Percentiles rank a stretch among this genome's conserved stretches.
phyloP scores from a whole-genome alignment of 2,113 vertebrate species.

The Anas platyrhynchos region DNA sequence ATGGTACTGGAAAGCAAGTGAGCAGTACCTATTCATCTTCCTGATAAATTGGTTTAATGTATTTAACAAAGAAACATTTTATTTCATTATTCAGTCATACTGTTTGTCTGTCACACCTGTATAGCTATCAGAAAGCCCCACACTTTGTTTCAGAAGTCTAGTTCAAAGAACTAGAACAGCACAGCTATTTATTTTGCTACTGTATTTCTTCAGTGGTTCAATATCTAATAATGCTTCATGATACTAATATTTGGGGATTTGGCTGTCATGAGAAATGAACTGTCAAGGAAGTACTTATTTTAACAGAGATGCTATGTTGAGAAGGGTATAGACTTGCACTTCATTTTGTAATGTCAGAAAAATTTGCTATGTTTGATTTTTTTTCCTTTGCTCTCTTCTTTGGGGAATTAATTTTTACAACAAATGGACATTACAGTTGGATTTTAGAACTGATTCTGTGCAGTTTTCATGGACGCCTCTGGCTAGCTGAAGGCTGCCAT shows the following conservation, averaged over 20 bases:
- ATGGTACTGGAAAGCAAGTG: not conserved
- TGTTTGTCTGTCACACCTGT: not conserved
- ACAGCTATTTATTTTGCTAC: not conserved
- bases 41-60: not conserved
- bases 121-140: not conserved
- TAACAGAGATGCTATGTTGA: conserved; percentile 60
- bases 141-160: not conserved
- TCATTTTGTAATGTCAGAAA: conserved; percentile 76
- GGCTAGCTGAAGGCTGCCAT: conserved; percentile 75
- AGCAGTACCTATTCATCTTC: not conserved
- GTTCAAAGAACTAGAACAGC: conserved; percentile 6
- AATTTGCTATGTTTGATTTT: conserved; percentile 75
- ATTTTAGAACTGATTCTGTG: conserved; percentile 63
- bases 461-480: conserved; percentile 68
- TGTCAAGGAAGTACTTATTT: conserved; percentile 54
- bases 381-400: conserved; percentile 70
- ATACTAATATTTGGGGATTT: conserved; percentile 47
- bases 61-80: conserved; percentile 1
- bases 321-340: conserved; percentile 64
- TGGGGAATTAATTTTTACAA: conserved; percentile 76
- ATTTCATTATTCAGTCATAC: not conserved
- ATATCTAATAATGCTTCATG: not conserved
- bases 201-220: conserved; percentile 13
- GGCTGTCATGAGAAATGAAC: conserved; percentile 69
- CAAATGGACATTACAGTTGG: conserved; percentile 75